These are phyloP conservation scores for Chanos chanos DNA, from an alignment of 2,797 vertebrate species.

Conservation along the genomic window DNA sequence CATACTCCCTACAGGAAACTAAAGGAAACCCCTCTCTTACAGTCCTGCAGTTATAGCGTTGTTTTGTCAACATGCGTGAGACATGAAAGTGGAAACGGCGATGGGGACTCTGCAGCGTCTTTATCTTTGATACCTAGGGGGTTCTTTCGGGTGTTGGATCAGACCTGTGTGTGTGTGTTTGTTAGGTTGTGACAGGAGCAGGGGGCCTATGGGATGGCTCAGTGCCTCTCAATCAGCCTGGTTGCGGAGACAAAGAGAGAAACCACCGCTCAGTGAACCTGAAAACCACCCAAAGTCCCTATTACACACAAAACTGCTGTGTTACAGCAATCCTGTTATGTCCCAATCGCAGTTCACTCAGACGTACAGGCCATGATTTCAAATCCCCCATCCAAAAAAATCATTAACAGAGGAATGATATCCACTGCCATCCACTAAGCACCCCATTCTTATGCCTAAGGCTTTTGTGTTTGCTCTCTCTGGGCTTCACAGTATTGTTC, in stretches of 20 bases:
- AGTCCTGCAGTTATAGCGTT: too few relatives aligned
- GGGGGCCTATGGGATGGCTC: not conserved
- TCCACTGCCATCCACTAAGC: not conserved
- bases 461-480: not conserved
- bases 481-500: not conserved
- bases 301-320: conserved; percentile 33
- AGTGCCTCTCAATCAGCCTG: not conserved
- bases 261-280: conserved; percentile 12
- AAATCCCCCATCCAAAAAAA: conserved; percentile 2
- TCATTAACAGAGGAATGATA: conserved; percentile 16
- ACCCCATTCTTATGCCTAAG: conserved; percentile 3
- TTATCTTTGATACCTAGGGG: not conserved
- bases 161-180: conserved; percentile 4
- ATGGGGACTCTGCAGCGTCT: too few relatives aligned
- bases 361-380: not conserved
- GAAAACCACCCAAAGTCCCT: conserved; percentile 29
- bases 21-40: too few relatives aligned
- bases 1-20: too few relatives aligned
- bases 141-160: conserved; percentile 4
- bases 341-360: conserved; percentile 5
- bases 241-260: conserved; percentile 14
- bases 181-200: not conserved
- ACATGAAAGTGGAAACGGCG: too few relatives aligned
- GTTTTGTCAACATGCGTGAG: too few relatives aligned
- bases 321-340: conserved; percentile 24